A percentile compares a stretch with the other conserved stretches of the same genome.
These are phyloP conservation scores for Magallana nippona DNA, from an alignment of 2,888 invertebrate genomes.

Conservation along the genomic window DNA sequence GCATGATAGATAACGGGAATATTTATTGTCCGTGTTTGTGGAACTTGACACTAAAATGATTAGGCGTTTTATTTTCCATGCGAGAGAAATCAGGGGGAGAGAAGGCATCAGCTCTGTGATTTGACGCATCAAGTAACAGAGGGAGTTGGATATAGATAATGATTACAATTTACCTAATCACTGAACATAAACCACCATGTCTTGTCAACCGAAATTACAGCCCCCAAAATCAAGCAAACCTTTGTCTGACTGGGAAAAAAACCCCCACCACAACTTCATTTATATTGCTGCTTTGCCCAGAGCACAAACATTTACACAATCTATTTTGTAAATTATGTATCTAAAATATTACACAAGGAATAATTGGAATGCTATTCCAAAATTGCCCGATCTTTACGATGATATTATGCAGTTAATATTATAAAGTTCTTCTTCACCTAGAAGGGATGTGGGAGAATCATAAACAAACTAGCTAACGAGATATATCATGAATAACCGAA, in stretches of 20 bases:
- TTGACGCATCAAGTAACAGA: constrained; percentile 5
- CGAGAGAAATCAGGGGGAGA: neutral
- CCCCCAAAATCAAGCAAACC: neutral
- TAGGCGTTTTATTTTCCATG: neutral
- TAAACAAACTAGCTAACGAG: neutral
- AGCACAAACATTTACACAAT: neutral
- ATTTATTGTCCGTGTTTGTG: constrained; percentile 10
- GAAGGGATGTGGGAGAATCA: neutral
- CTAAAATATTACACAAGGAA: neutral
- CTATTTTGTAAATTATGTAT: neutral
- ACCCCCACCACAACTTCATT: neutral
- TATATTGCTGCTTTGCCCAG: constrained; percentile 15
- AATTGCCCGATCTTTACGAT: neutral
- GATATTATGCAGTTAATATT: constrained; percentile 26
- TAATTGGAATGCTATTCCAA: neutral
- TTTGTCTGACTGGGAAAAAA: neutral
- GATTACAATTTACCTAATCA: constrained; percentile 9
- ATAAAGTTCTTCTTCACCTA: neutral
- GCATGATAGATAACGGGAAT: constrained; percentile 21
- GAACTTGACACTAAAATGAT: neutral
- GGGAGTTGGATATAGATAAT: neutral
- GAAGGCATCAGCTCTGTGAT: neutral
- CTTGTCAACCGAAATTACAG: constrained; percentile 18
- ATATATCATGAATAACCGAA: neutral
- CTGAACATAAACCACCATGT: constrained; percentile 1